Conservation (phyloP, 2,113 vertebrate species). For the Galemys pyrenaicus region DNA sequence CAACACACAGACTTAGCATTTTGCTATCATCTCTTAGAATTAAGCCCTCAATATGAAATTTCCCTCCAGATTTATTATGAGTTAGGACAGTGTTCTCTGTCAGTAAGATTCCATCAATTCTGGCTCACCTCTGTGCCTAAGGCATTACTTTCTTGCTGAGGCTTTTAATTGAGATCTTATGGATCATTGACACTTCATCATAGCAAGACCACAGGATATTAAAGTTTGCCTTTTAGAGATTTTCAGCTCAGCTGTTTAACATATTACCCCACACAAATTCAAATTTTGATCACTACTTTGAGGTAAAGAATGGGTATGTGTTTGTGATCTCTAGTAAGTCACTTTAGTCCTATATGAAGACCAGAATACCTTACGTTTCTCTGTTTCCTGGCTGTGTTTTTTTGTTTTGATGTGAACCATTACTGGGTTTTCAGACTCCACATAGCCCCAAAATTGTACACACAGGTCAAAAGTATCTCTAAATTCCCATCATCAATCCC, state of each 20-base stretch:
- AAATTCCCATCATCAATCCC: neutral
- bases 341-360: neutral
- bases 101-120: neutral
- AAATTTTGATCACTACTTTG: neutral
- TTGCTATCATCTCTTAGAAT: neutral
- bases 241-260: neutral
- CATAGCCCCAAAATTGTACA: neutral
- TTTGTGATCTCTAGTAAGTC: neutral
- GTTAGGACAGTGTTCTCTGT: neutral
- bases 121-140: neutral
- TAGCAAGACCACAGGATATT: neutral
- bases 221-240: neutral
- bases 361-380: neutral
- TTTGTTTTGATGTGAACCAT: neutral
- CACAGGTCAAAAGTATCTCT: neutral
- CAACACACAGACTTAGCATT: neutral
- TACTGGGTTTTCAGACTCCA: neutral
- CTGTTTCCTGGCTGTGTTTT: neutral
- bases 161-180: neutral
- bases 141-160: neutral
- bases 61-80: neutral
- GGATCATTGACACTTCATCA: neutral
- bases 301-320: neutral
- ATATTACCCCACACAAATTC: neutral
- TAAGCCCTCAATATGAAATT: neutral